Evolutionary conservation across 2,797 vertebrate genomes (phyloP).

Genomic region (Hozukius guyotensis): DNA sequence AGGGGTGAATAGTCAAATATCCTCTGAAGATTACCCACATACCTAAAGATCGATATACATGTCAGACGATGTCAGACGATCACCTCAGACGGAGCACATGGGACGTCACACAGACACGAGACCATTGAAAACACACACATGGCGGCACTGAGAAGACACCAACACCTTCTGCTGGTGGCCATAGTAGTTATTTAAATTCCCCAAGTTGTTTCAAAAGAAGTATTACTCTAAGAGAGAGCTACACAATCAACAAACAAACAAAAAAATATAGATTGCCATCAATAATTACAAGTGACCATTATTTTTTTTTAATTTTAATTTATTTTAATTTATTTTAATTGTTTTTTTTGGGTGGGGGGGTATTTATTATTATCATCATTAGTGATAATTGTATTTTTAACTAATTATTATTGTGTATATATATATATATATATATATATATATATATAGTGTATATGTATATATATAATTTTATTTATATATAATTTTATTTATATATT

Average conservation of each 20-base stretch:
- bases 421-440: too few relatives aligned
- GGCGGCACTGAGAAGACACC: background rate
- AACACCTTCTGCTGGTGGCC: background rate
- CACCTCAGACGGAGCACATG: conserved; percentile 24
- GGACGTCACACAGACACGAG: background rate
- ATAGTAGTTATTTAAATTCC: background rate
- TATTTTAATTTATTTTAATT: too few relatives aligned
- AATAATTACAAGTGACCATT: background rate
- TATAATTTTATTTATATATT: too few relatives aligned
- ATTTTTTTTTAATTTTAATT: too few relatives aligned
- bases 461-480: too few relatives aligned
- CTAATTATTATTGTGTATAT: too few relatives aligned
- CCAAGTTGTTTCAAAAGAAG: background rate
- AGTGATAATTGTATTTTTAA: too few relatives aligned
- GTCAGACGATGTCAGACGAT: conserved; percentile 34
- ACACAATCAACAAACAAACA: background rate
- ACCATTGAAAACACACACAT: background rate
- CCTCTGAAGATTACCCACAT: conserved; percentile 95
- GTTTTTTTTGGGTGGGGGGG: too few relatives aligned
- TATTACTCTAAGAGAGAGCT: background rate
- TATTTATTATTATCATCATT: too few relatives aligned
- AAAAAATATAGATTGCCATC: background rate
- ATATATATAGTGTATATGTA: too few relatives aligned
- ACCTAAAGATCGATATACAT: conserved; percentile 82
- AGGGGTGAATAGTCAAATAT: conserved; percentile 99